A percentile compares a stretch with the other conserved stretches of the same genome.
phyloP scores from a whole-genome alignment of 2,113 vertebrate genomes.

The Phyllopteryx taeniolatus region DNA sequence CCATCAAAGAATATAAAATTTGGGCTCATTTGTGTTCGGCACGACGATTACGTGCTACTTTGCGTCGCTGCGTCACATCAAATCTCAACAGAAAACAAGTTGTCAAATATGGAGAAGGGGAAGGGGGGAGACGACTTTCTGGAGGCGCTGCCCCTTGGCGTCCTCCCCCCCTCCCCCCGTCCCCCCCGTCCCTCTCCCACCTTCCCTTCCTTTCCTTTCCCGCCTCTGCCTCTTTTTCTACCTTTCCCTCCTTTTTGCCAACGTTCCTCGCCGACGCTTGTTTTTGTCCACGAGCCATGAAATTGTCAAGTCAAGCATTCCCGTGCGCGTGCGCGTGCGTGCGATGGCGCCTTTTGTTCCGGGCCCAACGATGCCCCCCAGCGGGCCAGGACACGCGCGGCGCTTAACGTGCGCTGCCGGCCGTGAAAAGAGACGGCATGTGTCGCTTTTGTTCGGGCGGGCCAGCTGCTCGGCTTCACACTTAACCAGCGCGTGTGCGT shows the following conservation, averaged over 20 bases:
- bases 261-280: not conserved
- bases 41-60: no score
- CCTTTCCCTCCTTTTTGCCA: not conserved
- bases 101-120: no score
- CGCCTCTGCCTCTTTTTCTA: not conserved
- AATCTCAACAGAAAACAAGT: no score
- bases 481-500: slow-evolving; percentile 63
- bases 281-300: slow-evolving; percentile 38
- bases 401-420: slow-evolving; percentile 65
- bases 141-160: no score
- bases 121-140: no score
- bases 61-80: no score
- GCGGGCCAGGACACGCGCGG: slow-evolving; percentile 58
- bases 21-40: no score
- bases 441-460: slow-evolving; percentile 70
- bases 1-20: no score
- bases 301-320: slow-evolving; percentile 56
- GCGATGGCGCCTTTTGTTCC: slow-evolving; percentile 61
- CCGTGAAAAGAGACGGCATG: slow-evolving; percentile 69
- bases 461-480: slow-evolving; percentile 66
- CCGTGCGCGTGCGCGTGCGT: not conserved
- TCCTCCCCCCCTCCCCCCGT: no score
- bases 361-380: slow-evolving; percentile 48
- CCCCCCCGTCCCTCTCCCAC: no score
- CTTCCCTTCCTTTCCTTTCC: no score